These are phyloP conservation scores for Steatocranus sp. DNA, from an alignment of 2,797 vertebrate species.

Conservation along the genomic window DNA sequence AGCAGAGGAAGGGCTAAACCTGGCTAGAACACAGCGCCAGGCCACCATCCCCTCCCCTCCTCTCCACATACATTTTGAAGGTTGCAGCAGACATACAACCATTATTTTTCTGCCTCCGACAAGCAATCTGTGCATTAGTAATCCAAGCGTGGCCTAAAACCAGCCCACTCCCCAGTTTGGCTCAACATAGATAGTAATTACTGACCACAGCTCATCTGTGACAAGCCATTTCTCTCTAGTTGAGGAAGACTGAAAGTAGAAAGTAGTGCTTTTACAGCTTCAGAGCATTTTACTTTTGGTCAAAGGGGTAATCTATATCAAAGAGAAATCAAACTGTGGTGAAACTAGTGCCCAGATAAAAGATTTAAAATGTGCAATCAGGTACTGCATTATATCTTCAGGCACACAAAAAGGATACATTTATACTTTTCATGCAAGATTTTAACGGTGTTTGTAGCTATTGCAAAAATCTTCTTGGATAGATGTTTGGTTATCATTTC, in stretches of 20 bases:
- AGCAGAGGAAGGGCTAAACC: background rate
- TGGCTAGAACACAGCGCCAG: background rate
- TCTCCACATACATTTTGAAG: conserved; percentile 22
- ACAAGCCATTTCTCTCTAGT: conserved; percentile 19
- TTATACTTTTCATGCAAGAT: background rate
- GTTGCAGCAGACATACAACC: conserved; percentile 29
- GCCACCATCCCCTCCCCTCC: background rate
- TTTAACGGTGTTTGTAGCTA: background rate
- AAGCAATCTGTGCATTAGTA: conserved; percentile 65
- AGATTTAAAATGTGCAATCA: background rate
- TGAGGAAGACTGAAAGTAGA: background rate
- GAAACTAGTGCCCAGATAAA: conserved; percentile 10
- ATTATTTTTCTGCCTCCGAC: conserved; percentile 49
- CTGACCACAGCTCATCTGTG: conserved; percentile 35
- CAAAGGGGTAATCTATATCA: background rate
- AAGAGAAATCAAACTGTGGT: background rate
- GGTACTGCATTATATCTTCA: background rate
- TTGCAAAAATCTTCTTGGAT: background rate
- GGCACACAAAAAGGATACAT: background rate
- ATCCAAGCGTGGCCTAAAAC: conserved; percentile 36
- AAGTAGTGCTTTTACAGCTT: background rate
- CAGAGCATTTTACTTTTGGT: background rate
- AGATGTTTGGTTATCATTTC: background rate
- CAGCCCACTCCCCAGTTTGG: conserved; percentile 37
- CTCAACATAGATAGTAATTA: conserved; percentile 62